These are phyloP conservation scores for Epinotia nisella DNA, from an alignment of 2,888 invertebrate species.

Conservation along the genomic window DNA sequence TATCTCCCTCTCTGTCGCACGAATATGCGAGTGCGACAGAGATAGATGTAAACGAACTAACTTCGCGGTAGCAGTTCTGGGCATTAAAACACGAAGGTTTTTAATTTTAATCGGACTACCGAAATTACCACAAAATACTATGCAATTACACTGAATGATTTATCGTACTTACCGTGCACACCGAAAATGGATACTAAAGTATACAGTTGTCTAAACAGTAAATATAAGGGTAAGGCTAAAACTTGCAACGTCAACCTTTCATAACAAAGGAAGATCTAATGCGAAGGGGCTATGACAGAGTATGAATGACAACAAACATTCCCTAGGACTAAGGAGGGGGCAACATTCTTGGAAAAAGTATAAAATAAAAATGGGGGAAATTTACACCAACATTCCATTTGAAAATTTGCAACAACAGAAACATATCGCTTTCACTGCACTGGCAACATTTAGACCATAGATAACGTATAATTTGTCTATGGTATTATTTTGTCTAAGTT, in stretches of 20 bases:
- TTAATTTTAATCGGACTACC: not conserved
- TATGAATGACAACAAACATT: constrained; percentile 76
- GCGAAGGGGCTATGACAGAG: constrained; percentile 75
- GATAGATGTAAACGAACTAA: no score
- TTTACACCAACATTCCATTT: constrained; percentile 89
- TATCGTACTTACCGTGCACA: constrained; percentile 60
- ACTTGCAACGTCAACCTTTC: constrained; percentile 77
- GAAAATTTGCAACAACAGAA: constrained; percentile 74
- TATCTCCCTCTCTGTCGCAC: no score
- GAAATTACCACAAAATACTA: constrained; percentile 48
- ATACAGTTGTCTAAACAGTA: constrained; percentile 44
- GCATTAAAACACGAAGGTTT: not conserved
- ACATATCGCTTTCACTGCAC: constrained; percentile 62
- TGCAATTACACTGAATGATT: constrained; percentile 57
- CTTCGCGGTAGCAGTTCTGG: no score
- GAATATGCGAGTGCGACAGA: no score
- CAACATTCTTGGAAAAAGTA: constrained; percentile 86
- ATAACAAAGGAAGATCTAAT: constrained; percentile 74
- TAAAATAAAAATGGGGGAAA: constrained; percentile 68
- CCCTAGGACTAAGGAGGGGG: constrained; percentile 77
- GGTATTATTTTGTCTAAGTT: constrained; percentile 58
- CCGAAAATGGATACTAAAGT: constrained; percentile 48
- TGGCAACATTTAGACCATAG: constrained; percentile 69
- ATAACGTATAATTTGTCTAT: not conserved
- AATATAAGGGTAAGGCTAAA: constrained; percentile 58